Evolutionary conservation across 2,888 invertebrate genomes (phyloP).

Genomic region (Lydus trimaculatus): DNA sequence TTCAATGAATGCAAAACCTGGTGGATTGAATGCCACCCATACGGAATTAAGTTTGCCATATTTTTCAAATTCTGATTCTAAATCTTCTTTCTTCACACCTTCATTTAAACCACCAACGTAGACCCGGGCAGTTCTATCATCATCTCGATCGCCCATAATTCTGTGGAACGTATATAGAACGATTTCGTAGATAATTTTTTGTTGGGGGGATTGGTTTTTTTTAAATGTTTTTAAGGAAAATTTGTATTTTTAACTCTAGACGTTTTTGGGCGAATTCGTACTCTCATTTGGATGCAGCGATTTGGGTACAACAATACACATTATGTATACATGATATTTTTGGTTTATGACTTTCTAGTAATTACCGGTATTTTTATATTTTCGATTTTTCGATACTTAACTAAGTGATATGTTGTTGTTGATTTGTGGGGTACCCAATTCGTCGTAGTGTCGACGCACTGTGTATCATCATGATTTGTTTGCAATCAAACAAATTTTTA

Average conservation of each 20-base stretch:
- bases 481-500: conserved; percentile 44
- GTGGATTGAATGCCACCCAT: conserved; percentile 94
- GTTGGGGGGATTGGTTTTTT: not conserved
- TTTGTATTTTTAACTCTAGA: conserved; percentile 40
- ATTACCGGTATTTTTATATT: conserved; percentile 25
- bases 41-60: conserved; percentile 91
- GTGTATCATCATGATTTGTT: conserved; percentile 41
- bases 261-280: conserved; percentile 59
- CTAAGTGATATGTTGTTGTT: conserved; percentile 40
- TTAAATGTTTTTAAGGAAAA: not conserved
- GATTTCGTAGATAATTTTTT: conserved; percentile 5
- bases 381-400: conserved; percentile 45
- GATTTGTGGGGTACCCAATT: conserved; percentile 34
- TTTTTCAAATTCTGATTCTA: conserved; percentile 90
- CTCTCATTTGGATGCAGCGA: conserved; percentile 44
- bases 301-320: conserved; percentile 42
- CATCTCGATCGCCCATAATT: conserved; percentile 53
- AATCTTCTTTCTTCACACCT: conserved; percentile 89
- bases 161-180: conserved; percentile 58
- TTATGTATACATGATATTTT: conserved; percentile 21
- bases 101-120: conserved; percentile 91
- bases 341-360: not conserved
- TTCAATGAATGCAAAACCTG: conserved; percentile 94
- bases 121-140: conserved; percentile 74
- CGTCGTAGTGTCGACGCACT: conserved; percentile 33